Percentiles rank a stretch among this genome's conserved stretches.
Evolutionary conservation across 2,888 invertebrate species (phyloP).

Genomic region (Noctua janthina): DNA sequence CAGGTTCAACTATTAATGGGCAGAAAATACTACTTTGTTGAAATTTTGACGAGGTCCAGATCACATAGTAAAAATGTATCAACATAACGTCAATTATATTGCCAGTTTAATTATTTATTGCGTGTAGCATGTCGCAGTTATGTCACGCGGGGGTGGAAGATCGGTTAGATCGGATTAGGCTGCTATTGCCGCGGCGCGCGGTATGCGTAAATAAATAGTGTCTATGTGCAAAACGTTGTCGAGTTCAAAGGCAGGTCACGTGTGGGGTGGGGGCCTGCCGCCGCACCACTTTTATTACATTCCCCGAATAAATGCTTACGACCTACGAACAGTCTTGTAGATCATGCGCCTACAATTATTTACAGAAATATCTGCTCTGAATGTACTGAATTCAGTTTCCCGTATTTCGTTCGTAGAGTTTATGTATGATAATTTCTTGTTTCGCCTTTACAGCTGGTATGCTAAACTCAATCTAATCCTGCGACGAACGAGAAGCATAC

Average conservation of each 20-base stretch:
- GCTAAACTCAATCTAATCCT: not conserved
- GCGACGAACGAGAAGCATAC: not conserved
- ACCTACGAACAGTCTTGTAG: conserved; percentile 69
- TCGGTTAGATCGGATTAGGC: conserved; percentile 75
- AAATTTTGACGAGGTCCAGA: not conserved
- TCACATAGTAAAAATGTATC: not conserved
- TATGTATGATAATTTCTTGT: not conserved
- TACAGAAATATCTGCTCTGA: conserved; percentile 37
- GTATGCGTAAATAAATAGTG: conserved; percentile 82
- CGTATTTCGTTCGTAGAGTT: conserved; percentile 5
- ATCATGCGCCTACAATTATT: conserved; percentile 67
- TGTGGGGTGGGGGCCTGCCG: conserved; percentile 74
- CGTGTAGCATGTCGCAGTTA: conserved; percentile 43
- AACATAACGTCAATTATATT: conserved; percentile 12
- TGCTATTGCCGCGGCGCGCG: conserved; percentile 74
- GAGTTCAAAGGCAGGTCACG: conserved; percentile 83
- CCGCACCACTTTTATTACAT: conserved; percentile 86
- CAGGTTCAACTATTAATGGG: too few species aligned
- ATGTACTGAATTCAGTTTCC: conserved; percentile 22
- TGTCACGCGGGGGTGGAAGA: conserved; percentile 63
- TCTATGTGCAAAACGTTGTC: conserved; percentile 73
- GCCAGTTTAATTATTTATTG: conserved; percentile 44
- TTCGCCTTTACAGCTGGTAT: not conserved
- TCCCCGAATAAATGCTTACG: conserved; percentile 82
- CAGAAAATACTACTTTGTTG: not conserved